Base-by-base conservation (phyloP, 2,113 vertebrate genomes). In the Galeopterus variegatus region DNA sequence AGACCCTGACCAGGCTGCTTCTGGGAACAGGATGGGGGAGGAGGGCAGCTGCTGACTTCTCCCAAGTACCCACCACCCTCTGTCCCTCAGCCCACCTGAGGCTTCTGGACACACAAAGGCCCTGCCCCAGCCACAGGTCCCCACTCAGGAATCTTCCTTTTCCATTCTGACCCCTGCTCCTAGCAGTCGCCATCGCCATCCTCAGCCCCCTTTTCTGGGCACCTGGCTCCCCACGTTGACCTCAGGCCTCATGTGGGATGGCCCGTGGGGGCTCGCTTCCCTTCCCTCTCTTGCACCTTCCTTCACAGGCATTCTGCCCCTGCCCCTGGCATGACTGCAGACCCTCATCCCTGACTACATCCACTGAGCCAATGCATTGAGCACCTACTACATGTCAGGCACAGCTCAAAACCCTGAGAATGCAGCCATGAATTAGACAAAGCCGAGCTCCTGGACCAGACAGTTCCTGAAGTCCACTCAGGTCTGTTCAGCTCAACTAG, bases 211-310 rank as follows among this genome's bases (percentile, higher is more conserved):
- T 77, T 64, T 19, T 13, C 36, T 26, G 26, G 52, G 31, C 8
- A 85, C 48, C 48, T 15, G 5, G 70, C 36, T 15, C 31, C 41
- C 24, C 41, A 11, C 5, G 0, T 7, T n/a, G 75, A 50, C 72
- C 54, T 31, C 17, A 4, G 54, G 10, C 36, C 48, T n/a, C 11
- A 4, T 7, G 33, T 36, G 6, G 1, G 19, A 6, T 19, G 21
- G 26, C 13, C 18, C 19, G 1, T 3, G 3, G 28, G 1, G 0
- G 9, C 3, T n/a, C 9, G 4, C 36, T n/a, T 33, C 60, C 62
- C 3, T 26, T 19, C 3, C 31, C 24, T 17, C 0, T 19, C 83
- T 31, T 48, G 18, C 41, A 31, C 8, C 4, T 36, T 9, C 19
- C 14, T 58, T 87, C 62, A 11, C 23, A 79, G 73, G 70, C 8